A percentile compares a stretch with the other conserved stretches of the same genome.
Evolutionary conservation across 2,888 invertebrate species (phyloP).

Genomic region (Cactoblastis cactorum): DNA sequence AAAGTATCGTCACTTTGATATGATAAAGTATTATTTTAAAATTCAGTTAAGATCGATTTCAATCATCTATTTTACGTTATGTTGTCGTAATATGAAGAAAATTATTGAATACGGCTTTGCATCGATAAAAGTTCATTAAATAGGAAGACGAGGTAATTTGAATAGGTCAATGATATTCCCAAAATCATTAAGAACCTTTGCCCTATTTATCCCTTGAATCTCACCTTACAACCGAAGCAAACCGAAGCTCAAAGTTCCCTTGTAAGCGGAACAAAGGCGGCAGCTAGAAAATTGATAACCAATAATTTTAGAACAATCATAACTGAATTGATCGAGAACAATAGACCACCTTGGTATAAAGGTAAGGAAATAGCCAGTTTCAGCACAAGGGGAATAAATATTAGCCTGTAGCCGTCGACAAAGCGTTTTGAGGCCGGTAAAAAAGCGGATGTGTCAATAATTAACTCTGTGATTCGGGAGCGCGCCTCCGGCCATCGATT

Average conservation of each 20-base stretch:
- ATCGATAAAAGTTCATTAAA: no score
- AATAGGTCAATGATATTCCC: neutral
- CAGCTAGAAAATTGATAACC: constrained; percentile 42
- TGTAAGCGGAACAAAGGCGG: constrained; percentile 1
- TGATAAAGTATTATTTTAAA: neutral
- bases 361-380: constrained; percentile 68
- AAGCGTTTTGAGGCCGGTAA: constrained; percentile 47
- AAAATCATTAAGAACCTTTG: neutral
- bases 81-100: no score
- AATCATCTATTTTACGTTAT: no score
- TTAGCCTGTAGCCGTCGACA: constrained; percentile 47
- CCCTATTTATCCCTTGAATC: neutral
- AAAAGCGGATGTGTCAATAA: constrained; percentile 78
- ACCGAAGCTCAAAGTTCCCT: neutral
- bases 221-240: neutral
- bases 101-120: no score
- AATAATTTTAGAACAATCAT: constrained; percentile 52
- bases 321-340: constrained; percentile 34
- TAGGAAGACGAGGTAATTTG: neutral
- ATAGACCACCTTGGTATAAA: constrained; percentile 44
- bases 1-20: no score
- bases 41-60: no score
- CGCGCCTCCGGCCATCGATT: constrained; percentile 67
- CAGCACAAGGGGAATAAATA: constrained; percentile 55
- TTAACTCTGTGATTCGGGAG: constrained; percentile 71